phyloP scores from a whole-genome alignment of 2,797 vertebrate species.

The Lithobates sylvaticus region DNA sequence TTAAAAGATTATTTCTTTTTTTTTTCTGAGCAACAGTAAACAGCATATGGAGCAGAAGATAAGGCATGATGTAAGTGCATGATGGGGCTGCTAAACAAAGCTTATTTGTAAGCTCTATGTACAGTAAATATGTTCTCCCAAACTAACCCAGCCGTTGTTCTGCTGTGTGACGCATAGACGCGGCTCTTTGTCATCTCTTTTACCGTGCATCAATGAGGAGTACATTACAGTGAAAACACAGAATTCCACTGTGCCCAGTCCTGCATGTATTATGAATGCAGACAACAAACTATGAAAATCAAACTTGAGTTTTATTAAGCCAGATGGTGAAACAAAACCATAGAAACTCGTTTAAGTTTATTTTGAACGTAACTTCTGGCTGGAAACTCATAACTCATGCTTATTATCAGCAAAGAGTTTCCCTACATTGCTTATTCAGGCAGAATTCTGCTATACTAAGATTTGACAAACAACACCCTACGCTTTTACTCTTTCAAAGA shows the following conservation, averaged over 20 bases:
- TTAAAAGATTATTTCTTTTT: background rate
- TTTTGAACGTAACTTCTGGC: constrained; percentile 25
- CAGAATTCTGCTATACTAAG: background rate
- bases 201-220: constrained; percentile 4
- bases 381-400: constrained; percentile 15
- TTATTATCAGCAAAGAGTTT: background rate
- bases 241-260: constrained; percentile 10
- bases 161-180: background rate
- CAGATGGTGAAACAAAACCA: constrained; percentile 33
- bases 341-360: constrained; percentile 8
- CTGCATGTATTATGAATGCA: constrained; percentile 16
- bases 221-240: constrained; percentile 2
- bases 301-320: constrained; percentile 35
- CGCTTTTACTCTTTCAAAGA: no score
- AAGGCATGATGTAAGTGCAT: constrained; percentile 12
- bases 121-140: background rate
- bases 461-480: background rate
- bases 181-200: constrained; percentile 13
- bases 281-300: constrained; percentile 9
- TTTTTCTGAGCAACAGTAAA: background rate
- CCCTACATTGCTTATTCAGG: background rate
- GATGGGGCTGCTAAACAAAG: constrained; percentile 4
- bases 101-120: background rate
- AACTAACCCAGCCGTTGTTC: constrained; percentile 6
- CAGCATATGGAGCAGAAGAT: constrained; percentile 35